Base-by-base conservation (phyloP, 1,140 invertebrate species). In the Zaprionus ornatus region DNA sequence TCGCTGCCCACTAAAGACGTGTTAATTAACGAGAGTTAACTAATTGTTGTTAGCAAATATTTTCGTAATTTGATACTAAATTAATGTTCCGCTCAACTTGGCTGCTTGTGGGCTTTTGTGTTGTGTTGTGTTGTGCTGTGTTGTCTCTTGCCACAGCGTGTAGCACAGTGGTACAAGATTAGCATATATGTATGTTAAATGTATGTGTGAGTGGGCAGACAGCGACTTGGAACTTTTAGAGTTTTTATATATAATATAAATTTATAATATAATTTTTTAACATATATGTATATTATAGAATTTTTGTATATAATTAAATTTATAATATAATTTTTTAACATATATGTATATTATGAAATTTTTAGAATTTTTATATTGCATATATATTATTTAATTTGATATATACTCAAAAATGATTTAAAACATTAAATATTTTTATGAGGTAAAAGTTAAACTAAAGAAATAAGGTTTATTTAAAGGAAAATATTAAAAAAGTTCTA, bases 21-120 rank as follows among this genome's bases (percentile, higher is more conserved):
- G 91, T 91, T 91, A 91, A 91, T 91, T 91, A 91, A 91, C 90
- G 86, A 90, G 86, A 88, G 84, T 91, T 91, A 91, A 91, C 90
- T 91, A 91, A 91, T 91, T 91, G 90, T 90, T 91, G 86, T 91
- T 91, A 91, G 90, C 90, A 91, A 91, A 91, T 91, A 91, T 88
- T 91, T 91, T 91, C 81, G 90, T 91, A 91, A 91, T 91, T 88
- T 80, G 90, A 91, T 91, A 90, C 90, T 87, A 91, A 91, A 91
- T 91, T 91, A 90, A 91, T 91, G 87, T 82, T 90, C 82, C 85
- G 80, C 84, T 87, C 84, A 88, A 87, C 77, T 45, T 84, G 84
- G 74, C 56, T 86, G 80, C 68, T 88, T 87, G 80, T 87, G 84
- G 84, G 84, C 84, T 87, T 87, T 87, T 87, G 85, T 87, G 84